Evolutionary conservation across 35 echinoderm and acorn worm species (phyloP).

Genomic region (Ophioderma brevispina): DNA sequence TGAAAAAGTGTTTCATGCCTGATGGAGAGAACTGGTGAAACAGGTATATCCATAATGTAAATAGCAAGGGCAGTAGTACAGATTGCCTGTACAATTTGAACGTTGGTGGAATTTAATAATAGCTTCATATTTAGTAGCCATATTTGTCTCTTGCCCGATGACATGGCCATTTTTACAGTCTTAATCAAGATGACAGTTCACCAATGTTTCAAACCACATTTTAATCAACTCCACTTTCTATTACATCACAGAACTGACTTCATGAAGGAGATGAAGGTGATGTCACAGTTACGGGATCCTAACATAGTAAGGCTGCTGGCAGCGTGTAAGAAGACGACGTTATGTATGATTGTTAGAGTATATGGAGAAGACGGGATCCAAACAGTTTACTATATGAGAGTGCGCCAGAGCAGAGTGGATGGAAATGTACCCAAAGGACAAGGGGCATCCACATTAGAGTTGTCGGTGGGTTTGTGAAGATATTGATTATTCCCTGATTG

Average conservation of each 20-base stretch:
- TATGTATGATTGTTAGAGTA: slow-evolving; percentile 97
- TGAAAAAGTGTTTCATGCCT: too few species aligned
- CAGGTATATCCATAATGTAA: too few species aligned
- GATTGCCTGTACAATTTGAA: too few species aligned
- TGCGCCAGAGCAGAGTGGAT: slow-evolving; percentile 71
- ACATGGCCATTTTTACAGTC: too few species aligned
- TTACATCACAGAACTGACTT: slow-evolving; percentile 79
- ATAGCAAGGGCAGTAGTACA: too few species aligned
- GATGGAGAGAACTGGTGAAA: too few species aligned
- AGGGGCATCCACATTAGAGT: slow-evolving; percentile 36
- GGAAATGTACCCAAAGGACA: slow-evolving; percentile 33
- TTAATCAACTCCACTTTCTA: neutral
- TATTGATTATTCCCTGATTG: too few species aligned
- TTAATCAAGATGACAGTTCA: too few species aligned
- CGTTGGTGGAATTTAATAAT: too few species aligned
- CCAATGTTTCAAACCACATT: neutral
- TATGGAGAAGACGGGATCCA: slow-evolving; percentile 94
- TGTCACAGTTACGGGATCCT: slow-evolving; percentile 88
- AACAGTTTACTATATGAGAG: slow-evolving; percentile 88
- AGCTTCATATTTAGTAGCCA: too few species aligned
- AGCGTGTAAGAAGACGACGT: slow-evolving; percentile 82
- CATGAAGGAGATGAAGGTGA: slow-evolving; percentile 99
- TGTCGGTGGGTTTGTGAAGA: slow-evolving; percentile 62
- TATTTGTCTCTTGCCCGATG: too few species aligned
- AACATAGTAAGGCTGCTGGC: slow-evolving; percentile 96